Evolutionary conservation across 92 coral and sea anemone species (phyloP), one percentile per base, ranked within the genome.

Genomic region (Zoanthus gigantus): DNA sequence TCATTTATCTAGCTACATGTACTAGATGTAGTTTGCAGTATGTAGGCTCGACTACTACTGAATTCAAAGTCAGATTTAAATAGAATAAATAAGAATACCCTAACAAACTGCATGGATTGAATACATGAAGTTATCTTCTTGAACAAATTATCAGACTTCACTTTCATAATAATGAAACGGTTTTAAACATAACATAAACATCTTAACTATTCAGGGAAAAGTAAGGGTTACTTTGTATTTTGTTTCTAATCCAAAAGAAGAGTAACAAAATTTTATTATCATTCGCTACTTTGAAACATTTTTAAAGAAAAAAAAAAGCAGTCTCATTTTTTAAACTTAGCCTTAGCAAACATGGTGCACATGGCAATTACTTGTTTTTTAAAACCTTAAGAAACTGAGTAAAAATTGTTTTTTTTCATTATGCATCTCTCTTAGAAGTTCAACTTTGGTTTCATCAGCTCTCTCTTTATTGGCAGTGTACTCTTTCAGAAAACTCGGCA

Each of bases 381-480:
- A 90, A 11, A 14, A 86, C 92, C 76, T 90, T 78, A 53, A 90
- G 88, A 72, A 90, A 89, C 32, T 71, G 85, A 14, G 60, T 37
- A 57, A 89, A 66, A 83, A 75, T 29, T 77, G 58, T 52, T 76
- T 83, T 65, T 89, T 89, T 47, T 76, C 89, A 30, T 89, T 85
- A 65, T 85, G 82, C 87, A 90, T 90, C 17, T 86, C 87, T 61
- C 63, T 83, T 52, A 83, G 76, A 31, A 60, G 67, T 60, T 89
- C 11, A 45, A 83, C 77, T 69, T 90, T 90, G 52, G 86, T 83
- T 29, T 78, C 87, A 61, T 90, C 90, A 16, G 83, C 87, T 71
- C 85, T 80, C 58, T 86, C 92, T 65, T 77, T 86, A 79, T 86
- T 85, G 13, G 86, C 92, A 13, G 76, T 18, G 77, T 85, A 90